Conservation (phyloP, 2,888 invertebrate genomes). For the Oxycera nigricornis region DNA sequence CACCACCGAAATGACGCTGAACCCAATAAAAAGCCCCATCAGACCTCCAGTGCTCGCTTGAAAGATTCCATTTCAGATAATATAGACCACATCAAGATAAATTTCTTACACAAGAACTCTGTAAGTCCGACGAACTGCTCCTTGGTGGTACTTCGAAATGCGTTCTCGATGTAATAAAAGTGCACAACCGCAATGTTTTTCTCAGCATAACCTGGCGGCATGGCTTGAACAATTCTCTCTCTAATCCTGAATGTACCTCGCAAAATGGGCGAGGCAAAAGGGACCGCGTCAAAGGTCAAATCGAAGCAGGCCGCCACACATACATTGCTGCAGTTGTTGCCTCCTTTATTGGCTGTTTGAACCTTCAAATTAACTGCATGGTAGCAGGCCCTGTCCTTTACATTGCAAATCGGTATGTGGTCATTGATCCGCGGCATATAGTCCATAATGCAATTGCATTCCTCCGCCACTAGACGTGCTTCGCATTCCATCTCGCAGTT, state of each 20-base stretch:
- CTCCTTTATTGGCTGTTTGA: constrained; percentile 39
- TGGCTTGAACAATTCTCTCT: neutral
- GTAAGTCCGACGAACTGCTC: constrained; percentile 81
- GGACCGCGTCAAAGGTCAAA: constrained; percentile 69
- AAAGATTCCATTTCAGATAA: neutral
- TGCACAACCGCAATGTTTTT: constrained; percentile 76
- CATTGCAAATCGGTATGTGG: constrained; percentile 73
- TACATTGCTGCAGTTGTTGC: constrained; percentile 52
- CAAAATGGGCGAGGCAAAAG: constrained; percentile 67
- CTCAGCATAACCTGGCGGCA: constrained; percentile 41
- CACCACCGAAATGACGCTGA: constrained; percentile 75
- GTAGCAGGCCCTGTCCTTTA: constrained; percentile 70
- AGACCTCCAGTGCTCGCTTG: constrained; percentile 76
- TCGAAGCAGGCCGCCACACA: constrained; percentile 80
- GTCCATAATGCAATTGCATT: constrained; percentile 56
- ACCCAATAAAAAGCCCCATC: constrained; percentile 77
- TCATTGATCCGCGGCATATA: constrained; percentile 68
- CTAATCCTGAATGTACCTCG: constrained; percentile 52
- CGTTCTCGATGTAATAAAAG: constrained; percentile 74
- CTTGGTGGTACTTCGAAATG: constrained; percentile 75
- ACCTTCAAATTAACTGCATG: constrained; percentile 45
- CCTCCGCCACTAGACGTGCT: constrained; percentile 69
- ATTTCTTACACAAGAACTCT: constrained; percentile 75
- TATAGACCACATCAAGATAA: neutral
- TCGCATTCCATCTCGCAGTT: constrained; percentile 83